A percentile compares a stretch with the other conserved stretches of the same genome.
phyloP scores from a whole-genome alignment of 2,888 invertebrate genomes.

The Netelia inedita region DNA sequence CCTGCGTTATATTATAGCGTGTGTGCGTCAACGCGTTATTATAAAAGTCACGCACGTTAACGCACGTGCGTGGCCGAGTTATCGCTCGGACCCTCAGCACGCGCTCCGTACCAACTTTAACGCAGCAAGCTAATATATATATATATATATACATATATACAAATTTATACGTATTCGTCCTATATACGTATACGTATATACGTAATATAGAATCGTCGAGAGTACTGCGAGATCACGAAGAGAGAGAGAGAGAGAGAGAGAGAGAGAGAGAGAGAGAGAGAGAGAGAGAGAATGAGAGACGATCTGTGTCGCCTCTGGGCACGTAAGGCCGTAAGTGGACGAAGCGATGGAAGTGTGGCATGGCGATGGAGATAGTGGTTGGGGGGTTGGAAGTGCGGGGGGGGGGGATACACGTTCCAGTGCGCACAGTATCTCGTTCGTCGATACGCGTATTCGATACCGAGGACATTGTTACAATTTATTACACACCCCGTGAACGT shows the following conservation, averaged over 20 bases:
- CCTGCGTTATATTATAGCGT: constrained; percentile 27
- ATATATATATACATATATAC: neutral
- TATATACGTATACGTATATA: neutral
- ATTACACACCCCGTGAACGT: neutral
- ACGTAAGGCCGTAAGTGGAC: constrained; percentile 38
- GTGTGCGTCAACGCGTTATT: constrained; percentile 56
- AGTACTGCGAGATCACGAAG: too few species aligned
- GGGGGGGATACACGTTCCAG: neutral
- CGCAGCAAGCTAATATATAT: neutral
- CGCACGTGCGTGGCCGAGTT: constrained; percentile 66
- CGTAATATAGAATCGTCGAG: too few species aligned
- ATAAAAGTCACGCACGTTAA: constrained; percentile 67
- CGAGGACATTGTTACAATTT: too few species aligned
- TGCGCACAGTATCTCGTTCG: constrained; percentile 45
- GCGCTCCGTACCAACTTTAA: constrained; percentile 10
- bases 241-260: too few species aligned
- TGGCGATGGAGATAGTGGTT: too few species aligned
- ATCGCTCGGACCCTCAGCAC: constrained; percentile 48
- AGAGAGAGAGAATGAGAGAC: constrained; percentile 47
- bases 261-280: neutral
- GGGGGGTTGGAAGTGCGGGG: neutral
- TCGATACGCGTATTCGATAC: constrained; percentile 47
- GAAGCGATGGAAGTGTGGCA: neutral
- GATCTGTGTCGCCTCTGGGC: constrained; percentile 54
- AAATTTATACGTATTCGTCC: neutral